Conservation (phyloP, 2,797 vertebrate genomes). For the Gobionotothen gibberifrons region DNA sequence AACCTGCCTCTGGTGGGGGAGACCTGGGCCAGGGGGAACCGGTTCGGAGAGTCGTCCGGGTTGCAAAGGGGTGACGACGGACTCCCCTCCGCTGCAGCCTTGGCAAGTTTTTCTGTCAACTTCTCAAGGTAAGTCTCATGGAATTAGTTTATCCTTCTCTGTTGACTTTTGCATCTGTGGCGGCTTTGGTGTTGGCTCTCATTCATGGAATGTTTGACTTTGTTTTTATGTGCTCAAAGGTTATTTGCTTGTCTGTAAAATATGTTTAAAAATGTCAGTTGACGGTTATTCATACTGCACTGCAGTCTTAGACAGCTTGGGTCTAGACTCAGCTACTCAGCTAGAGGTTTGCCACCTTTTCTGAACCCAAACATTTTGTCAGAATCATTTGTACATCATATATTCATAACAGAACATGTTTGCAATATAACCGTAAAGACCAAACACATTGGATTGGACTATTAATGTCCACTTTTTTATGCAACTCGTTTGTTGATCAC, state of each 20-base stretch:
- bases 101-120: conserved; percentile 85
- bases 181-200: conserved; percentile 6
- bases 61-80: conserved; percentile 83
- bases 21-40: conserved; percentile 88
- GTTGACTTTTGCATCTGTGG: conserved; percentile 26
- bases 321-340: neutral
- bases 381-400: neutral
- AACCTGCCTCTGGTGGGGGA: conserved; percentile 83
- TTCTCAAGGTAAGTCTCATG: conserved; percentile 89
- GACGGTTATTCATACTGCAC: neutral
- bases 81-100: conserved; percentile 79
- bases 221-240: neutral
- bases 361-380: neutral
- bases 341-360: neutral
- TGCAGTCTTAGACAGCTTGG: neutral
- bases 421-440: neutral
- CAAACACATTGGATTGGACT: neutral
- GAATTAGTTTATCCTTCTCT: neutral
- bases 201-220: neutral
- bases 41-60: conserved; percentile 85
- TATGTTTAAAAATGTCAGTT: conserved; percentile 4
- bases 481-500: neutral
- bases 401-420: neutral
- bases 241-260: neutral
- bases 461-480: neutral